Percentiles rank a stretch among this genome's conserved stretches.
phyloP scores from a whole-genome alignment of 1,140 invertebrate species.

The Aphis gossypii region DNA sequence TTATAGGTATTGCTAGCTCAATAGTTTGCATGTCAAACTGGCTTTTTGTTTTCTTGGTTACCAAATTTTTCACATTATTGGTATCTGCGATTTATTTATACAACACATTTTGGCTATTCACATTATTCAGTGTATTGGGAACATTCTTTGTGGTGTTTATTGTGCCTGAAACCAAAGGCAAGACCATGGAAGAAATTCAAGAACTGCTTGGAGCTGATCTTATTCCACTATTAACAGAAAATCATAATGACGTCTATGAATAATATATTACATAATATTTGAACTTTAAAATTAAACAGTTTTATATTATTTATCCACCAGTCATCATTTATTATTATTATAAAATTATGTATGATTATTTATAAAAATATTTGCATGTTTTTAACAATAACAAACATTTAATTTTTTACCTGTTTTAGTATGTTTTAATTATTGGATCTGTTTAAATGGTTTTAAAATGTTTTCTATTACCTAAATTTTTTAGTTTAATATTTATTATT shows the following conservation, averaged over 20 bases:
- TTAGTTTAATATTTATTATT: neutral
- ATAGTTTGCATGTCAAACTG: slow-evolving; percentile 81
- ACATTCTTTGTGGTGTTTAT: slow-evolving; percentile 78
- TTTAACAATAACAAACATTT: neutral
- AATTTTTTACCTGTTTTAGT: neutral
- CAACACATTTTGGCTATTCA: slow-evolving; percentile 82
- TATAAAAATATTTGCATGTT: neutral
- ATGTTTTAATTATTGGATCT: neutral
- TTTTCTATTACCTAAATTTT: neutral
- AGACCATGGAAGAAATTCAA: slow-evolving; percentile 84
- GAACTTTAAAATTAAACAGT: neutral
- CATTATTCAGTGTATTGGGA: slow-evolving; percentile 74
- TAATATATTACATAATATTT: neutral
- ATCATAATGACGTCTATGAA: neutral
- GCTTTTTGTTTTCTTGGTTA: slow-evolving; percentile 81
- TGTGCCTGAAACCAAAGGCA: slow-evolving; percentile 91
- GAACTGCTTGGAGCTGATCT: slow-evolving; percentile 66
- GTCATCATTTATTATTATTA: neutral
- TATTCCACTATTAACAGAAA: neutral
- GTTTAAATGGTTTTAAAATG: neutral
- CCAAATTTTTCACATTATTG: slow-evolving; percentile 76
- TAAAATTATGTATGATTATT: neutral
- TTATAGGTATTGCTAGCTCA: slow-evolving; percentile 67
- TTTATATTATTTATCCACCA: neutral
- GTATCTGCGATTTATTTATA: slow-evolving; percentile 68